Conservation (phyloP, 2,113 vertebrate species). For the Pycnonotus jocosus region DNA sequence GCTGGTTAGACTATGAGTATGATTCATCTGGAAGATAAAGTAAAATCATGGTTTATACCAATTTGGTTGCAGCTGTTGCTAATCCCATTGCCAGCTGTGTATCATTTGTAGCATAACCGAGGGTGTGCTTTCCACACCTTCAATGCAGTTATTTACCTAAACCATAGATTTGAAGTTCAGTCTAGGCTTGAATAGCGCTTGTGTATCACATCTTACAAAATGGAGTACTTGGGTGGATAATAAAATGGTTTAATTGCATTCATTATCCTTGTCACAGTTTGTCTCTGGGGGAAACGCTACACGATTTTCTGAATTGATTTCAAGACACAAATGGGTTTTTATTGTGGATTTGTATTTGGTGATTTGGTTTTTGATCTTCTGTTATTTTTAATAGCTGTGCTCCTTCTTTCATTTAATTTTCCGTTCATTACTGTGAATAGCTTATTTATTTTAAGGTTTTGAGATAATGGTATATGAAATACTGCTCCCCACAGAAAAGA, state of each 20-base stretch:
- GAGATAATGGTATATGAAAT: not conserved
- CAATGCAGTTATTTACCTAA: not conserved
- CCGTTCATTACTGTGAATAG: not conserved
- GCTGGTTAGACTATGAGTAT: not conserved
- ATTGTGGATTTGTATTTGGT: not conserved
- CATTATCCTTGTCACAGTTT: not conserved
- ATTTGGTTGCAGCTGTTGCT: not conserved
- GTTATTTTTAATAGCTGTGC: not conserved
- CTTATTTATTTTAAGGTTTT: not conserved
- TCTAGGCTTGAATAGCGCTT: not conserved
- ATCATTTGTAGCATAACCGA: not conserved
- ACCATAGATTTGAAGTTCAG: not conserved
- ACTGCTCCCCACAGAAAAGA: not conserved
- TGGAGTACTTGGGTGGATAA: not conserved
- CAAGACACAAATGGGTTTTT: not conserved
- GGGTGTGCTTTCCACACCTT: not conserved
- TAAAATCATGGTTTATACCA: not conserved
- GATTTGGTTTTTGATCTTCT: not conserved
- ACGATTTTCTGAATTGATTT: not conserved
- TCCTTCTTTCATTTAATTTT: not conserved
- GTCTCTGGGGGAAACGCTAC: not conserved
- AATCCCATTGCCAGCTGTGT: not conserved
- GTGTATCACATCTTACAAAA: not conserved
- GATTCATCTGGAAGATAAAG: not conserved
- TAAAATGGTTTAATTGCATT: not conserved